These are phyloP conservation scores for Nothobranchius furzeri DNA, from an alignment of 2,113 vertebrate species.

Conservation along the genomic window DNA sequence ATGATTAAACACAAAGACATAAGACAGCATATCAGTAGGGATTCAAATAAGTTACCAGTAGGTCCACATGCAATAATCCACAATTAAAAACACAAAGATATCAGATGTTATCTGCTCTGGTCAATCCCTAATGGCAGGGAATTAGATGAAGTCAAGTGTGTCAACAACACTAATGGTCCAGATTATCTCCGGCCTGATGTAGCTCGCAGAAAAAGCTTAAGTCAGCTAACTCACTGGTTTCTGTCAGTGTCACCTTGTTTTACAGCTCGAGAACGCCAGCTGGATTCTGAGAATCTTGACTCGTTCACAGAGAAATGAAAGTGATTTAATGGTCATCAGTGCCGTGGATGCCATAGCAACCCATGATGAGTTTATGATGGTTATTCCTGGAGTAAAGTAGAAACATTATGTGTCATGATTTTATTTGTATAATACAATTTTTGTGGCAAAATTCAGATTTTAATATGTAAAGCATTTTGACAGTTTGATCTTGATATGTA, in stretches of 20 bases:
- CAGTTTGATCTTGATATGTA: conserved; percentile 13
- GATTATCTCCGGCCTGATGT: conserved; percentile 53
- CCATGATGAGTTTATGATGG: not conserved
- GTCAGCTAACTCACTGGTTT: conserved; percentile 31
- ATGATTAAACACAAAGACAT: conserved; percentile 58
- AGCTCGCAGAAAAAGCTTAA: conserved; percentile 33
- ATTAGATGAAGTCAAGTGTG: conserved; percentile 61
- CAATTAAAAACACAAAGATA: conserved; percentile 62
- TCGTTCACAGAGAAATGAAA: conserved; percentile 17
- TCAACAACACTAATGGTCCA: conserved; percentile 55
- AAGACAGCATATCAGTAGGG: conserved; percentile 46
- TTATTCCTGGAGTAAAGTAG: not conserved
- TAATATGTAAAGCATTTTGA: conserved; percentile 17
- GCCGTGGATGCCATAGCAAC: not conserved
- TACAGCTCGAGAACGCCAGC: conserved; percentile 25
- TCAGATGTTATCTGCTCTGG: conserved; percentile 52
- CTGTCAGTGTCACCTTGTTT: conserved; percentile 39
- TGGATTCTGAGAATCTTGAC: conserved; percentile 33
- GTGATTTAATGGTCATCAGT: conserved; percentile 30
- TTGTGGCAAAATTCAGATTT: conserved; percentile 3
- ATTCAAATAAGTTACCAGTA: conserved; percentile 55
- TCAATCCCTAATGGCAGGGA: conserved; percentile 52
- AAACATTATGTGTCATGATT: not conserved
- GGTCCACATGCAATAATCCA: conserved; percentile 52
- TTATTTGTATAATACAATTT: not conserved